A percentile compares a stretch with the other conserved stretches of the same genome.
Conservation (phyloP, 2,888 invertebrate species). For the Mellilla xanthometata region DNA sequence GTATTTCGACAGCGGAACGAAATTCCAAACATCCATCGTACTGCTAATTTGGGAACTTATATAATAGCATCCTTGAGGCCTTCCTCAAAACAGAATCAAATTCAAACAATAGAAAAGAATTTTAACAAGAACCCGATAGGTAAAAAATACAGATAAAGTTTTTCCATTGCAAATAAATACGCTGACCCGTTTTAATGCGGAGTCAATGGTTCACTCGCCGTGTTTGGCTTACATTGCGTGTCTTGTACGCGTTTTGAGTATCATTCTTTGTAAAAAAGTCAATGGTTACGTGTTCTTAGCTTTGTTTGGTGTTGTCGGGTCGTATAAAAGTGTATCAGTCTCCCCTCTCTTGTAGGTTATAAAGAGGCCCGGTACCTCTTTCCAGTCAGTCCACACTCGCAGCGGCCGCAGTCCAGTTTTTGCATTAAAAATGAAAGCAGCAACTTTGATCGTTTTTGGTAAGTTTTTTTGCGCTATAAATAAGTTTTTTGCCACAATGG, state of each 20-base stretch:
- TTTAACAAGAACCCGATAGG: constrained; percentile 19
- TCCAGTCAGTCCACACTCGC: constrained; percentile 47
- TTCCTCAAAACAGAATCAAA: constrained; percentile 13
- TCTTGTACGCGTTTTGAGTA: not conserved
- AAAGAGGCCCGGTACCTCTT: constrained; percentile 44
- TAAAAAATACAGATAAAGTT: constrained; percentile 30
- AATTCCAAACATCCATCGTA: constrained; percentile 16
- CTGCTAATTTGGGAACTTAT: constrained; percentile 14
- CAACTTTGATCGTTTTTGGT: constrained; percentile 65
- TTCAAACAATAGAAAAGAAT: constrained; percentile 19
- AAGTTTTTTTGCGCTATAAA: constrained; percentile 40
- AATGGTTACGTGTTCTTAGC: constrained; percentile 5
- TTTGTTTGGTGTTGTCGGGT: constrained; percentile 6
- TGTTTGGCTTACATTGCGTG: constrained; percentile 20
- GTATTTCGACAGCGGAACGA: constrained; percentile 21
- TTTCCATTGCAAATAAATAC: constrained; percentile 27
- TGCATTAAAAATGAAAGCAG: constrained; percentile 57
- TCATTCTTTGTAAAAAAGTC: constrained; percentile 3
- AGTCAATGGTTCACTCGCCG: constrained; percentile 1
- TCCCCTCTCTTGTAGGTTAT: constrained; percentile 48
- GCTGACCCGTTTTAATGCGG: constrained; percentile 25
- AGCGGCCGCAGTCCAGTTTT: constrained; percentile 38
- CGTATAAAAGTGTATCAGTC: constrained; percentile 28
- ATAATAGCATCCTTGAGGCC: constrained; percentile 6
- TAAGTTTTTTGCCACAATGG: constrained; percentile 12